These are phyloP conservation scores for Eumerus sabulonum DNA, from an alignment of 2,888 invertebrate genomes.

Conservation along the genomic window DNA sequence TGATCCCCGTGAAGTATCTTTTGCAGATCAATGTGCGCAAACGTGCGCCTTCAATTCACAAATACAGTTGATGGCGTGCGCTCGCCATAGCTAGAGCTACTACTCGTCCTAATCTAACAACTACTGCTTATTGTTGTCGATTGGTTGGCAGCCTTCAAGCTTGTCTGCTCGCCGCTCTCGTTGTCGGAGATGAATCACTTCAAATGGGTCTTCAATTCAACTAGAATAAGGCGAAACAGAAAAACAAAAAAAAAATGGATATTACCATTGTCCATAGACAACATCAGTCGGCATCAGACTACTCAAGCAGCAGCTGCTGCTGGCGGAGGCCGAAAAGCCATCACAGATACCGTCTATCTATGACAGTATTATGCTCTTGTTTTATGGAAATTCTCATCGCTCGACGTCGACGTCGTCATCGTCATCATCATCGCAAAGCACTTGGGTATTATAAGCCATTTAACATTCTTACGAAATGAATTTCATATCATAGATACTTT, in stretches of 20 bases:
- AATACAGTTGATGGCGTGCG: constrained; percentile 46
- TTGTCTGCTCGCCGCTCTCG: constrained; percentile 11
- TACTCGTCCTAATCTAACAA: constrained; percentile 35
- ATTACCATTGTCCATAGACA: constrained; percentile 56
- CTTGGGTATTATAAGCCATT: constrained; percentile 57
- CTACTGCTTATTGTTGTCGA: constrained; percentile 38
- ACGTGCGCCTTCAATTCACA: constrained; percentile 63
- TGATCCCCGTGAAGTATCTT: constrained; percentile 61
- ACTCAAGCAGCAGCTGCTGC: constrained; percentile 15
- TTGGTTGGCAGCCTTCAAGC: neutral
- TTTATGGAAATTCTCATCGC: constrained; percentile 66
- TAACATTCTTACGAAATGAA: constrained; percentile 54
- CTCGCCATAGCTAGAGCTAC: constrained; percentile 27
- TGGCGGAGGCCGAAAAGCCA: constrained; percentile 52
- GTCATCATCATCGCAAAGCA: constrained; percentile 25
- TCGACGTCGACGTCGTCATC: constrained; percentile 19
- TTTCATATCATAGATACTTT: constrained; percentile 14
- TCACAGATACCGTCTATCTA: constrained; percentile 49
- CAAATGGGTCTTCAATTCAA: constrained; percentile 67
- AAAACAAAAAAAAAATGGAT: no score
- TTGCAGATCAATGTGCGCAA: constrained; percentile 62
- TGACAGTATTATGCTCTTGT: constrained; percentile 53
- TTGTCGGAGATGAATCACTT: constrained; percentile 63
- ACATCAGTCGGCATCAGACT: neutral
- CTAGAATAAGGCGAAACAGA: constrained; percentile 35